Evolutionary conservation across 2,797 vertebrate species (phyloP), one percentile per base, ranked within the genome.

Genomic region (Labeo calbasu): DNA sequence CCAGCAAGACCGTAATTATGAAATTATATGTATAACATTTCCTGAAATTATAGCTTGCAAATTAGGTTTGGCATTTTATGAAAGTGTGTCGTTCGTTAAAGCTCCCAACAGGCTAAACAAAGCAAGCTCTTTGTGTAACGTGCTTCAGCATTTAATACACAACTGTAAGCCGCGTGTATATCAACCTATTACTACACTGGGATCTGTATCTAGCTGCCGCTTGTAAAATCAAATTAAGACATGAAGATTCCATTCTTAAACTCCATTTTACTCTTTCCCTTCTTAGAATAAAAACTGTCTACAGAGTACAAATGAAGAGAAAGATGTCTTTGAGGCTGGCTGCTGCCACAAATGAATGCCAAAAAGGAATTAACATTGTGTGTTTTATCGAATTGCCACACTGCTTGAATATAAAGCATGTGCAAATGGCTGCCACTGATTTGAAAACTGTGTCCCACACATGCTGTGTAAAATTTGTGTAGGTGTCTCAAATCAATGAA

Each of bases 401-500:
- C 69, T 82, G 84, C 75, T 84, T 84, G 59, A 68, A 85, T 75
- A 81, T 36, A 82, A 83, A 88, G 75, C 77, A 83, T 55, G 13
- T 86, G 72, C 72, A 77, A 80, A 80, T 68, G 28, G 59, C 85
- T 86, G 85, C 85, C 88, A 89, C 89, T 88, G 89, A 82, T 86
- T 88, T 91, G 88, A 83, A 89, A 91, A 90, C 87, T 79, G 71
- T 90, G n/a, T 59, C 81, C 70, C 87, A 69, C 86, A 83, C 83
- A 86, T 68, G 23, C 86, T 79, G 51, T 51, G 46, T 5, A 79
- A 65, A 88, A 90, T 88, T 89, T 86, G 87, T 88, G 89, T 88
- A 85, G 82, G 86, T 86, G 89, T 91, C 89, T 91, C 59, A 1
- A 89, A 92, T 93, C 91, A 70, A 92, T 90, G 88, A 88, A 86